These are phyloP conservation scores for Tetragonisca angustula DNA, from an alignment of 2,888 invertebrate genomes.

Conservation along the genomic window DNA sequence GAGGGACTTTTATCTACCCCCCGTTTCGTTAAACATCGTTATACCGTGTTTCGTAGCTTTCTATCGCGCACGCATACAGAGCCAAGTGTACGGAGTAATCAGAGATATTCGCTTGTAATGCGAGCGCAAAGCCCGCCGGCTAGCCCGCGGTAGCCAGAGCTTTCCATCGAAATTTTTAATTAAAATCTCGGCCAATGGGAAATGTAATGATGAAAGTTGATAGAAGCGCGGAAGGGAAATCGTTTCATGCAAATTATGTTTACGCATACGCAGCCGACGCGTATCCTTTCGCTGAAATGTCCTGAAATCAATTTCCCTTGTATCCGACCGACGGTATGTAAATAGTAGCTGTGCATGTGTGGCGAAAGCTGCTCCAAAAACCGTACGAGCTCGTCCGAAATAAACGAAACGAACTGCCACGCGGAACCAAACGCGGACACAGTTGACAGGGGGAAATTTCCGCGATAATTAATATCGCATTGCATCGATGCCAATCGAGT, in stretches of 20 bases:
- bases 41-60: background rate
- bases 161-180: slow-evolving; percentile 34
- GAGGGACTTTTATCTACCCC: background rate
- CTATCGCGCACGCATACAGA: background rate
- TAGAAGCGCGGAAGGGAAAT: slow-evolving; percentile 1
- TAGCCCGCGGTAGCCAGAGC: background rate
- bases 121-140: background rate
- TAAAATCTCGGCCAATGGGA: slow-evolving; percentile 39
- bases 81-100: background rate
- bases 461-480: slow-evolving; percentile 4
- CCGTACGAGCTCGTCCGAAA: background rate
- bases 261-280: slow-evolving; percentile 14
- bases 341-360: background rate
- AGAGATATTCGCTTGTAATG: slow-evolving; percentile 20
- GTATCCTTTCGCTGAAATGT: slow-evolving; percentile 8
- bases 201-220: slow-evolving; percentile 36
- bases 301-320: slow-evolving; percentile 18
- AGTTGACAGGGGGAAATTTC: background rate
- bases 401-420: background rate
- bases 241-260: slow-evolving; percentile 45
- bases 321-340: background rate
- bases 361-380: background rate
- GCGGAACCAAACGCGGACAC: background rate
- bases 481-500: background rate
- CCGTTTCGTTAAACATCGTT: background rate